phyloP scores from a whole-genome alignment of 2,888 invertebrate genomes.

The Loripinus fragilis region DNA sequence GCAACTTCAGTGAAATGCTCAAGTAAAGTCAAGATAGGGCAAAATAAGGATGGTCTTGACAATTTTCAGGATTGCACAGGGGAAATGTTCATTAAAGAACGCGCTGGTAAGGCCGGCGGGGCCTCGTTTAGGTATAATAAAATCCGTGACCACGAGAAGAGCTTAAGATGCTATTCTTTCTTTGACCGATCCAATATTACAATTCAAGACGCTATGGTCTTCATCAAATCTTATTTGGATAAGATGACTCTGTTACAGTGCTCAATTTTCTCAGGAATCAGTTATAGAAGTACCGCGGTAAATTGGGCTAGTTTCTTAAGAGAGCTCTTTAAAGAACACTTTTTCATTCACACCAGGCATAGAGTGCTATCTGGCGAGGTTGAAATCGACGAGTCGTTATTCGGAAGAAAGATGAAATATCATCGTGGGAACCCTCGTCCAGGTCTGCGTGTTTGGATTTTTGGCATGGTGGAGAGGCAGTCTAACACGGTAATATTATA shows the following conservation, averaged over 20 bases:
- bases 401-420: slow-evolving; percentile 29
- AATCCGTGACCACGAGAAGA: background rate
- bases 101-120: too few species aligned
- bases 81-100: too few species aligned
- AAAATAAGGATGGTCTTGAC: too few species aligned
- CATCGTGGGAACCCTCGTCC: slow-evolving; percentile 35
- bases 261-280: background rate
- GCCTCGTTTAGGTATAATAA: background rate
- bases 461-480: slow-evolving; percentile 44
- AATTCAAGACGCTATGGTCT: background rate
- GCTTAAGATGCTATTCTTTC: background rate
- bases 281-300: background rate
- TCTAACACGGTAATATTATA: slow-evolving; percentile 33
- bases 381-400: slow-evolving; percentile 7
- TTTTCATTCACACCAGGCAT: background rate
- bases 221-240: background rate
- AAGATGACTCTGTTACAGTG: background rate
- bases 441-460: slow-evolving; percentile 36
- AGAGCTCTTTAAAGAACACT: background rate
- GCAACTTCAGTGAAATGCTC: background rate
- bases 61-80: too few species aligned
- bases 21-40: too few species aligned
- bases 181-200: background rate
- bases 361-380: background rate
- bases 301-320: background rate